phyloP scores from a whole-genome alignment of 2,113 vertebrate genomes.

The Hypanus sabinus region DNA sequence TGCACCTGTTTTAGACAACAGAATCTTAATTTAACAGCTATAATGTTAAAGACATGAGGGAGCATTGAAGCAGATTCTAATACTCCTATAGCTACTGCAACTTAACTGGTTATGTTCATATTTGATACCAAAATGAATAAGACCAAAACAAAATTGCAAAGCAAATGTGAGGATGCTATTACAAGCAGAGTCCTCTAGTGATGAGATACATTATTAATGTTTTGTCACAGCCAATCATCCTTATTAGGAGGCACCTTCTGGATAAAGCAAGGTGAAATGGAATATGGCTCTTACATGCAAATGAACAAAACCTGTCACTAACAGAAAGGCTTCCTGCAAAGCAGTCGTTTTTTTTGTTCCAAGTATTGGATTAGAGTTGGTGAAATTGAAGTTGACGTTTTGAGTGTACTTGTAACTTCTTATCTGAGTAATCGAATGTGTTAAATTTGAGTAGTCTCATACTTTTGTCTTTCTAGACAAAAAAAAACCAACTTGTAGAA shows the following conservation, averaged over 20 bases:
- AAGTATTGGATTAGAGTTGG: not conserved
- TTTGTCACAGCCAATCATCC: constrained; percentile 24
- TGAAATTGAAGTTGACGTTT: not conserved
- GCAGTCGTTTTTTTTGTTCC: not conserved
- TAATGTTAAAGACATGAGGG: not conserved
- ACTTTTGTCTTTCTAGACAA: not conserved
- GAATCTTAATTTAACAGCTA: not conserved
- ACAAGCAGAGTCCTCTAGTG: not conserved
- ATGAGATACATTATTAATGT: constrained; percentile 19
- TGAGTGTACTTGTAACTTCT: not conserved
- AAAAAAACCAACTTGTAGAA: not conserved
- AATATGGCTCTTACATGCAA: not conserved
- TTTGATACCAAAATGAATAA: not conserved
- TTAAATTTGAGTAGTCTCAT: not conserved
- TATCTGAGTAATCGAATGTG: constrained; percentile 2
- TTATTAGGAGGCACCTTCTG: not conserved
- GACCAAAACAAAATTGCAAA: not conserved
- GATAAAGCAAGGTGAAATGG: constrained; percentile 13
- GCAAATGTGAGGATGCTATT: not conserved
- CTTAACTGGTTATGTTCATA: not conserved
- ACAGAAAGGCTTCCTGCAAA: not conserved
- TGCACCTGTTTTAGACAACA: not conserved
- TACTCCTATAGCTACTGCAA: not conserved
- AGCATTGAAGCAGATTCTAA: not conserved
- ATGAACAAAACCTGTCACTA: constrained; percentile 5